Base-by-base conservation (phyloP, 2,797 vertebrate species). In the Leuciscus waleckii region DNA sequence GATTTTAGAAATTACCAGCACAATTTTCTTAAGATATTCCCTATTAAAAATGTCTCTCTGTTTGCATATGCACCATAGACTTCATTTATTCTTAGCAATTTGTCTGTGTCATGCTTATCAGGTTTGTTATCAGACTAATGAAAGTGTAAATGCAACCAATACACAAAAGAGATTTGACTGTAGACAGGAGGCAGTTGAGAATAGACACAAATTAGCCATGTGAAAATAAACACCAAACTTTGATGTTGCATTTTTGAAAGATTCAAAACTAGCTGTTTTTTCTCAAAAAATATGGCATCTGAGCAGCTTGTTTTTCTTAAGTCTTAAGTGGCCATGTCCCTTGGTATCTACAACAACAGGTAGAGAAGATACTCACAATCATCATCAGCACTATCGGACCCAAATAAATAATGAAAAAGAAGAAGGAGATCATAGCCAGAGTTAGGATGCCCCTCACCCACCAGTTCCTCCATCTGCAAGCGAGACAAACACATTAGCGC, bases 321-420 rank as follows among this genome's bases (percentile, higher is more conserved):
- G 14, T 19, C 17, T 51, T 23, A 23, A 14, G 21, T 77, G 35
- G 4, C 23, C 35, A 61, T 13, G 2, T 37, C 5, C 17, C 16
- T 49, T 32, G 9, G 58, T 39, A 19, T 80, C 29, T 68, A 21
- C 49, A 51, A 49, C 78, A 51, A 35, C 5, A 39, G 6, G 7
- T 17, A 84, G 23, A 71, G 70, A 70, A 13, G 19, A 89, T 61
- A 98, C 98, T 97, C 91, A 99, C 98, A 39, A 99, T 99, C 92
- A 97, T 97, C 98, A 99, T 99, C 84, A 99, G 94, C 92, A 99
- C 98, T 92, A 99, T 96, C 83, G 98, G 98, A 89, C 98, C 98
- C 91, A 99, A 89, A 94, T 99, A 99, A 94, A 99, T 99, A 94
- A 99, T 99, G 91, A 99, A 84, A 95, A 99, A 99, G 95, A 99